phyloP scores from a whole-genome alignment of 2,113 vertebrate species.

The Chlamydotis undulata region DNA sequence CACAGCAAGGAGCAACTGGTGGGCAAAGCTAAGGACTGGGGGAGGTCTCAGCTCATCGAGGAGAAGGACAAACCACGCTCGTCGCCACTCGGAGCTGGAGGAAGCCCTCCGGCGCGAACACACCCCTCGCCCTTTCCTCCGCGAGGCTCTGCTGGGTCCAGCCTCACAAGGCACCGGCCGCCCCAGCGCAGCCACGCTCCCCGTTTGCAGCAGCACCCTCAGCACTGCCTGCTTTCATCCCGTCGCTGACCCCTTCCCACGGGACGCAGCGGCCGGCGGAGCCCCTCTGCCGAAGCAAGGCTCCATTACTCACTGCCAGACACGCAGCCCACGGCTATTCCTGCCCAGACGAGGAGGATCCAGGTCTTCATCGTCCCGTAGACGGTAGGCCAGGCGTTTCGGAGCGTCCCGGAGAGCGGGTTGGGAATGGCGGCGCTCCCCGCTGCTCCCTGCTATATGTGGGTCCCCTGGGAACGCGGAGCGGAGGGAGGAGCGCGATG shows the following conservation, averaged over 20 bases:
- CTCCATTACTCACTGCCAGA: slow-evolving; percentile 29
- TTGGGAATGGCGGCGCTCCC: neutral
- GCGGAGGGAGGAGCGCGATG: neutral
- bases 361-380: neutral
- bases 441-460: neutral
- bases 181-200: neutral
- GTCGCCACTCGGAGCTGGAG: rapidly evolving
- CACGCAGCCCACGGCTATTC: neutral
- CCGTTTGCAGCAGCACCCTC: rapidly evolving
- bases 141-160: neutral
- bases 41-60: neutral
- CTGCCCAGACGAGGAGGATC: neutral
- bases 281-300: neutral
- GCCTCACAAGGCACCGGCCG: neutral
- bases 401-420: neutral
- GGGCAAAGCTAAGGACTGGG: neutral
- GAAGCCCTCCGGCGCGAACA: neutral
- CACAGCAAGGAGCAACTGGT: rapidly evolving
- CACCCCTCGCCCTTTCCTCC: neutral
- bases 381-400: rapidly evolving
- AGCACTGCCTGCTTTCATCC: neutral
- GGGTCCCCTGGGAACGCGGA: neutral
- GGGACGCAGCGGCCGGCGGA: rapidly evolving
- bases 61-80: neutral
- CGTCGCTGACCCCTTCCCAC: neutral